A percentile compares a stretch with the other conserved stretches of the same genome.
Conservation (phyloP, 1,140 invertebrate genomes). For the Trachymyrmex septentrionalis region DNA sequence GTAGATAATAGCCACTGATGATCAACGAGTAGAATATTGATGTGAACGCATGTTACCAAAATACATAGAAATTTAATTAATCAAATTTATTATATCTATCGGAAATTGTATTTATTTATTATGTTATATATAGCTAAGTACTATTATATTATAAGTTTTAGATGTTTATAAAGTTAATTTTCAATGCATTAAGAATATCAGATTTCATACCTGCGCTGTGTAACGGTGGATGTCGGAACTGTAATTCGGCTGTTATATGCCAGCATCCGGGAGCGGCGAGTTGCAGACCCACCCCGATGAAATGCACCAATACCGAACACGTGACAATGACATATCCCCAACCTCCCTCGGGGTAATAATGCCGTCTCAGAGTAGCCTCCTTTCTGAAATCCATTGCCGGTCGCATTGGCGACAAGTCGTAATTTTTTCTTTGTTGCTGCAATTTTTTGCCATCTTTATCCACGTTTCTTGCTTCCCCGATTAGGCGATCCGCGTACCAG, state of each 20-base stretch:
- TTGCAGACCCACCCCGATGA: slow-evolving; percentile 86
- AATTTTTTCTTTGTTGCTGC: slow-evolving; percentile 5
- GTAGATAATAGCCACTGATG: background rate
- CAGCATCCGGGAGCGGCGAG: slow-evolving; percentile 80
- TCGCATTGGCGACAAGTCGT: slow-evolving; percentile 26
- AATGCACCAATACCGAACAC: slow-evolving; percentile 87
- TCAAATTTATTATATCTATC: background rate
- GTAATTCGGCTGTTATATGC: slow-evolving; percentile 74
- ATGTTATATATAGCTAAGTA: background rate
- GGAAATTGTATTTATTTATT: background rate
- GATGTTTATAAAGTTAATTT: background rate
- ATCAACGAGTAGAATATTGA: background rate
- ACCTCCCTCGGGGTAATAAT: slow-evolving; percentile 89
- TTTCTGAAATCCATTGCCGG: slow-evolving; percentile 79
- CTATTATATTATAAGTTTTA: background rate
- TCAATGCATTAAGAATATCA: background rate
- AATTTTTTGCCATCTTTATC: slow-evolving; percentile 4
- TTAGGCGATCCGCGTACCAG: slow-evolving; percentile 59
- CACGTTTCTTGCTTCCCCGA: slow-evolving; percentile 46
- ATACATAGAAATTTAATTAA: background rate
- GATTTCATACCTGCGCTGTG: slow-evolving; percentile 76
- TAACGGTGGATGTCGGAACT: slow-evolving; percentile 79
- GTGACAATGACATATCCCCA: slow-evolving; percentile 89
- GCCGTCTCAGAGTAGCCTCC: slow-evolving; percentile 84
- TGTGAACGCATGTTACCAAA: background rate